phyloP scores from a whole-genome alignment of 2,797 vertebrate genomes.

The Serranus cabrilla region DNA sequence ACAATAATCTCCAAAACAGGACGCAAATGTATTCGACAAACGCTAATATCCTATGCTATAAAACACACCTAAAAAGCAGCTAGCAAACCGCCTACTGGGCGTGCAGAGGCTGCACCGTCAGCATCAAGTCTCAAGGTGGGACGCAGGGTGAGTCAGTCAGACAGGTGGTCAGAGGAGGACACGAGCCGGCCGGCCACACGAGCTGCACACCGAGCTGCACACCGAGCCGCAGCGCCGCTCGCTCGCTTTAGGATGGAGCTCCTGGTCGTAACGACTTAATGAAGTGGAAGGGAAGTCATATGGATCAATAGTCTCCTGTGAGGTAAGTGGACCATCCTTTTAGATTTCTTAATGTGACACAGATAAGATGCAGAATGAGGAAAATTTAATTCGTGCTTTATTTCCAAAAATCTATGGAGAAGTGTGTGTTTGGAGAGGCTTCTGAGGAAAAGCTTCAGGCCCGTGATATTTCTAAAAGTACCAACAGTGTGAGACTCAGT shows the following conservation, averaged over 20 bases:
- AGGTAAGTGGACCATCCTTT: constrained; percentile 56
- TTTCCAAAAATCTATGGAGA: background rate
- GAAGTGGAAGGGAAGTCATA: constrained; percentile 12
- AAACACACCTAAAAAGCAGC: constrained; percentile 26
- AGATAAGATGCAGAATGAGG: background rate
- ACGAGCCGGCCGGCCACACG: background rate
- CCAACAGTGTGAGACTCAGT: background rate
- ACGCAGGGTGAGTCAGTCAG: constrained; percentile 21
- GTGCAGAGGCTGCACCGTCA: constrained; percentile 21
- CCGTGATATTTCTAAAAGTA: background rate
- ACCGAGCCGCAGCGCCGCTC: too few relatives aligned
- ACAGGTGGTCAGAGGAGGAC: constrained; percentile 37
- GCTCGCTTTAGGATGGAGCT: background rate
- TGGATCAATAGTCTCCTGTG: constrained; percentile 3
- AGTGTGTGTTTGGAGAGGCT: background rate
- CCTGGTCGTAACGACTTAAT: background rate
- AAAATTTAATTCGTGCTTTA: background rate
- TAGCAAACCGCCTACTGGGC: constrained; percentile 45
- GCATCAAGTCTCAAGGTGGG: constrained; percentile 30
- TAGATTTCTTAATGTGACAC: constrained; percentile 4
- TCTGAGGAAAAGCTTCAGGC: background rate
- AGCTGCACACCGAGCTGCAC: background rate
- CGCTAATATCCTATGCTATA: background rate
- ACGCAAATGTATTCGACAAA: background rate
- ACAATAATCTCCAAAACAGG: constrained; percentile 9